These are phyloP conservation scores for Macropodus opercularis DNA, from an alignment of 2,797 vertebrate species.

Conservation along the genomic window DNA sequence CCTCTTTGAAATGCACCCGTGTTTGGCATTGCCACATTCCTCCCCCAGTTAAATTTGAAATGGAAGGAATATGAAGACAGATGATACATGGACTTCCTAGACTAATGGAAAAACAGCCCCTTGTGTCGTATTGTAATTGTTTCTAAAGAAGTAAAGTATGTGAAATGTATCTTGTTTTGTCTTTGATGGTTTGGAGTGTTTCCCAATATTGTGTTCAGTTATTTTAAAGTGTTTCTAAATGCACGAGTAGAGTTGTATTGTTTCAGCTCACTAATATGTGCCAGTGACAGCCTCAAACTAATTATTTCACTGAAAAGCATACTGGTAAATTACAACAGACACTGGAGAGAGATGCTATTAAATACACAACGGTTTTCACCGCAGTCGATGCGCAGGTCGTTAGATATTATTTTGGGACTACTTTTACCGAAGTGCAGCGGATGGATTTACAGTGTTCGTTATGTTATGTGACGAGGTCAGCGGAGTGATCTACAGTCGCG, in stretches of 20 bases:
- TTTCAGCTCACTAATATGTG: too few relatives aligned
- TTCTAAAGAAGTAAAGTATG: conserved; percentile 51
- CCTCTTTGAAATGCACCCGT: conserved; percentile 23
- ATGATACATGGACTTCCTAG: conserved; percentile 21
- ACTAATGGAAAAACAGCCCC: conserved; percentile 7
- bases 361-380: too few relatives aligned
- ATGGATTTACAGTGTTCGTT: conserved; percentile 41
- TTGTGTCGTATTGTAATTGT: conserved; percentile 35
- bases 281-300: too few relatives aligned
- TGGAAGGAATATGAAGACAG: conserved; percentile 19
- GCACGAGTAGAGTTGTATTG: too few relatives aligned
- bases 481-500: conserved; percentile 70
- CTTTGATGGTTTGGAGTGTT: conserved; percentile 48
- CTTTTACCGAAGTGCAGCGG: conserved; percentile 51
- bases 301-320: too few relatives aligned
- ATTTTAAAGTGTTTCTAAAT: not conserved
- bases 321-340: too few relatives aligned
- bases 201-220: not conserved
- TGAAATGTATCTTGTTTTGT: conserved; percentile 14
- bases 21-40: conserved; percentile 31
- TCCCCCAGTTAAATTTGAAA: conserved; percentile 17
- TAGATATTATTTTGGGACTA: conserved; percentile 67
- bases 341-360: too few relatives aligned
- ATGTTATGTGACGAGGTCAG: conserved; percentile 17
- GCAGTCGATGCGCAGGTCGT: too few relatives aligned